Base-by-base conservation (phyloP, 2,113 vertebrate genomes). In the Cavia aperea region DNA sequence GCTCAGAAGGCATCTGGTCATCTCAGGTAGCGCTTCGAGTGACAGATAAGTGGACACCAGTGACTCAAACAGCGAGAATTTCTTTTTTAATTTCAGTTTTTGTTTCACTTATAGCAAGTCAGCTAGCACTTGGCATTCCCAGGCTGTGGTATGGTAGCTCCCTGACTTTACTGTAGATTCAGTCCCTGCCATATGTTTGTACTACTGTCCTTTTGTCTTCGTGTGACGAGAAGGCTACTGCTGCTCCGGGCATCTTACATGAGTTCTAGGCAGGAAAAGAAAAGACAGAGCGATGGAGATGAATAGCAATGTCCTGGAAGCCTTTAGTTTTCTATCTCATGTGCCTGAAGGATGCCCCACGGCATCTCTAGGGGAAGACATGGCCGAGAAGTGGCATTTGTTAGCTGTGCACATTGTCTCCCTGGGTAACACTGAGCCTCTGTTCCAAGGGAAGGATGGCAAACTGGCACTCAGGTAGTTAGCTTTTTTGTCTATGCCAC, bases 391-490 rank as follows among this genome's bases (percentile, higher is more conserved):
- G 5, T 36, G 68, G n/a, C 0, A 5, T 23, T 75, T 46, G 43
- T 16, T 26, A 43, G 46, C 10, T 65, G 66, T 43, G 24, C 14
- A 24, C 33, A 0, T 7, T 24, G 75, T 62, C 49, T 26, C 26
- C 77, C 49, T 33, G 23, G 21, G 5, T 12, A 1, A 9, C 4
- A 12, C 15, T 36, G 39, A 36, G 51, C 14, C 49, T 63, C 56
- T 24, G 23, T 29, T 39, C 16, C 23, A 36, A 60, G 58, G 70
- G 79, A 73, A 82, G 21, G 7, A 7, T 31, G 31, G 46, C 14
- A n/a, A 21, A 33, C 1, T 39, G n/a, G 29, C 0, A 19, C 60
- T 36, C 1, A 7, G 9, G 5, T 1, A 21, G 63, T 56, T 19
- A n/a, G 4, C 12, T 56, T 4, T 2, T 1, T 26, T 16, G 24